Base-by-base conservation (phyloP, 2,113 vertebrate species). In the Psophia crepitans region DNA sequence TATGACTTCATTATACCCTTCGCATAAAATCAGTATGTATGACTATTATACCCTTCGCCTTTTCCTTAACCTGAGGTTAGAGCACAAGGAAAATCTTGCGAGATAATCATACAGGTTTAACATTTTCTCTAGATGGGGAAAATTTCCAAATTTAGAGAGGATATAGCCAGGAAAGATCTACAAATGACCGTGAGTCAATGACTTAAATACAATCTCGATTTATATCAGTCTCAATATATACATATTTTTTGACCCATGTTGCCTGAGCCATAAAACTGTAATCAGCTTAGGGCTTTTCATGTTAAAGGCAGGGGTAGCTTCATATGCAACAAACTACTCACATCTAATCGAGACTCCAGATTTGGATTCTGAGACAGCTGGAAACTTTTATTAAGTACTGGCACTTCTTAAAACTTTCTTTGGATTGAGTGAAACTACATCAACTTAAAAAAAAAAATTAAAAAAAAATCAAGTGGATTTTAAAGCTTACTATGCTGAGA, bases 311-410 rank as follows among this genome's bases (percentile, higher is more conserved):
- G 33, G 33, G 53, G 33, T 66, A 92, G 54, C 87, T 94, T 92
- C 70, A 74, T 87, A 63, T 89, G 87, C 35, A 89, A 71, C 2
- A 46, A 97, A 86, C 69, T 30, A 39, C 79, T 96, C 23, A 11
- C 64, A 80, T 92, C 68, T 96, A 97, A 97, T 92, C 0, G 95
- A 96, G 85, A 95, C 35, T 74, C 73, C 94, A 97, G 87, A 94
- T 89, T 28, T 92, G 63, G 32, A 77, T 71, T 96, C 49, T 93
- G 82, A 96, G 90, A 81, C 77, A 96, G 93, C 17, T 96, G 95
- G 96, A 97, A 97, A 96, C 37, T 97, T 97, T 96, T 95, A 95
- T 95, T 82, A 97, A 96, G 90, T 94, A 94, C 84, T 97, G 93
- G 89, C 89, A 95, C 65, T 90, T 91, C 69, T 95, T 93, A 95